These are phyloP conservation scores for Echinarachnius parma DNA, from an alignment of 53 echinoderm and acorn worm species.

Conservation along the genomic window DNA sequence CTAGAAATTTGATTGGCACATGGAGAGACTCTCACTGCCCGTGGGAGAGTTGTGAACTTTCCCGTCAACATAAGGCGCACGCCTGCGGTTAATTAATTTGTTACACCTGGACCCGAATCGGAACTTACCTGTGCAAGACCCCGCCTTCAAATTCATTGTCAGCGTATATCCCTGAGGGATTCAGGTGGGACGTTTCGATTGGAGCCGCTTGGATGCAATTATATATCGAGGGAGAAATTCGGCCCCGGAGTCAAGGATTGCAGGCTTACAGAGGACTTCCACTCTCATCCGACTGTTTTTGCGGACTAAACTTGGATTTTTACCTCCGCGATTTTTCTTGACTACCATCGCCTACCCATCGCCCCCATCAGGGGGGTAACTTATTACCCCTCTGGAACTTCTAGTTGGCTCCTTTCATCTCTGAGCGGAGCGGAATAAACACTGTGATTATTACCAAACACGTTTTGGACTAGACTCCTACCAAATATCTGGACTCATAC, in stretches of 20 bases:
- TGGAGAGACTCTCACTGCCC: background rate
- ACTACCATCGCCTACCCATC: constrained; percentile 1
- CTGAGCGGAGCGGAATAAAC: background rate
- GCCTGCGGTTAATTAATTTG: constrained; percentile 42
- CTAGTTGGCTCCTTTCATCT: background rate
- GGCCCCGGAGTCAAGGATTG: too few species aligned
- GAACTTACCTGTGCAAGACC: constrained; percentile 26
- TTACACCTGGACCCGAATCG: constrained; percentile 24
- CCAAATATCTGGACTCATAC: background rate
- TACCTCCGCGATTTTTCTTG: background rate
- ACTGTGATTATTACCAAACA: background rate
- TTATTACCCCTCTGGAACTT: constrained; percentile 10
- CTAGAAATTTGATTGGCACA: constrained; percentile 41
- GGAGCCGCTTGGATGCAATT: too few species aligned
- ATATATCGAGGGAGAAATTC: too few species aligned
- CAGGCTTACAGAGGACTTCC: too few species aligned
- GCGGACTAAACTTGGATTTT: constrained; percentile 49
- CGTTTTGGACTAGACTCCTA: too few species aligned
- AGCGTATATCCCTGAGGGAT: too few species aligned
- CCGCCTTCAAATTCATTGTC: constrained; percentile 3
- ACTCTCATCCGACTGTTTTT: too few species aligned
- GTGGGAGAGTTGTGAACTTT: constrained; percentile 40
- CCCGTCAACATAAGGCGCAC: constrained; percentile 2
- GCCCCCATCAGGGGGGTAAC: constrained; percentile 31
- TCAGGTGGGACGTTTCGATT: too few species aligned